Conservation (phyloP, 2,888 invertebrate genomes). For the Ethmia dodecea region DNA sequence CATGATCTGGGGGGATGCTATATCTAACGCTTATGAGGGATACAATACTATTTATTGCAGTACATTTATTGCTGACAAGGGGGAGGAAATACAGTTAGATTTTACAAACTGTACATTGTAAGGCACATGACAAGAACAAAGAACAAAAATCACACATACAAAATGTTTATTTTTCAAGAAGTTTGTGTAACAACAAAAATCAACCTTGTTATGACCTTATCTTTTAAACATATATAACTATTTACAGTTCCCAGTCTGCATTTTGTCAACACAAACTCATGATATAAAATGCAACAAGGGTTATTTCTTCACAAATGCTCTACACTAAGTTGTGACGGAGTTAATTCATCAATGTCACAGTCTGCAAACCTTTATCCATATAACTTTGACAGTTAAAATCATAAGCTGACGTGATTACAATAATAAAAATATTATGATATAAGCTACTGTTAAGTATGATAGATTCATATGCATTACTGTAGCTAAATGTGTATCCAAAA, state of each 20-base stretch:
- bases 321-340: constrained; percentile 74
- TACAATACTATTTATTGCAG: no score
- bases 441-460: constrained; percentile 69
- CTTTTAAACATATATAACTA: constrained; percentile 75
- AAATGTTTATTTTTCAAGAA: constrained; percentile 77
- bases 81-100: not conserved
- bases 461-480: constrained; percentile 56
- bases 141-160: constrained; percentile 70
- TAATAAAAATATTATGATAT: constrained; percentile 55
- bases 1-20: no score
- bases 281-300: constrained; percentile 74
- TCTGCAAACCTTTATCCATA: constrained; percentile 57
- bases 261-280: constrained; percentile 71
- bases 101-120: not conserved
- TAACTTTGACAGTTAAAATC: constrained; percentile 56
- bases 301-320: constrained; percentile 63
- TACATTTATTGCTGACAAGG: no score
- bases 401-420: constrained; percentile 69
- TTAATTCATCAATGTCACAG: constrained; percentile 69
- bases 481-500: constrained; percentile 58
- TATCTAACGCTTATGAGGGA: no score
- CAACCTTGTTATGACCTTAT: constrained; percentile 75
- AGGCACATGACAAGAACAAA: constrained; percentile 42
- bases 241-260: constrained; percentile 75
- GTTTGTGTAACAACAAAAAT: constrained; percentile 78